Evolutionary conservation across 2,888 invertebrate genomes (phyloP).

Genomic region (Odontocolon sp.): DNA sequence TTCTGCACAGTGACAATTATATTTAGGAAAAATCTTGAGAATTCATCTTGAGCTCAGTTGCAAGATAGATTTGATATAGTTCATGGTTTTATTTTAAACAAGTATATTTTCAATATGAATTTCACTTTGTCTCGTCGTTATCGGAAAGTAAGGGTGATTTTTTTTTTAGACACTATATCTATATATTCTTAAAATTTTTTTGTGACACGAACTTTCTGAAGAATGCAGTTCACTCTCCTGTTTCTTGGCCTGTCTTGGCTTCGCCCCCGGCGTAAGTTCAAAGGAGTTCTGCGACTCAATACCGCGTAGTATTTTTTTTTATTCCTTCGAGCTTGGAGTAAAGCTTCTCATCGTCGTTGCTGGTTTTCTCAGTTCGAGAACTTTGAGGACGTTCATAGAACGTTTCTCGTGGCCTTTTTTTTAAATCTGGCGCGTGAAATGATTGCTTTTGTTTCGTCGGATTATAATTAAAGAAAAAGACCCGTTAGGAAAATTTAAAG

Average conservation of each 20-base stretch:
- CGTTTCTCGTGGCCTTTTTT: neutral
- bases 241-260: neutral
- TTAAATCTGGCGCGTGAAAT: neutral
- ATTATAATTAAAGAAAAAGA: conserved; percentile 38
- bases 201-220: neutral
- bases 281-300: neutral
- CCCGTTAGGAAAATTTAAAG: too few species aligned
- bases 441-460: neutral
- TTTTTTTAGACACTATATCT: too few species aligned
- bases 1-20: neutral
- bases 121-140: too few species aligned
- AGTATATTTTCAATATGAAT: too few species aligned
- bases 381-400: neutral
- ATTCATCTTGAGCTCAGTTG: neutral
- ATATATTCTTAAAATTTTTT: neutral
- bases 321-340: neutral
- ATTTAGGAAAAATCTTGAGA: neutral
- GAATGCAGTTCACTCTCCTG: neutral
- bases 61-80: neutral
- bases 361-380: neutral
- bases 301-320: neutral
- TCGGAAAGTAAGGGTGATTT: too few species aligned
- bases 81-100: too few species aligned
- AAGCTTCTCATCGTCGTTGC: neutral
- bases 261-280: neutral